Evolutionary conservation across 1,140 invertebrate species (phyloP).

Genomic region (Tetramorium alpestre): DNA sequence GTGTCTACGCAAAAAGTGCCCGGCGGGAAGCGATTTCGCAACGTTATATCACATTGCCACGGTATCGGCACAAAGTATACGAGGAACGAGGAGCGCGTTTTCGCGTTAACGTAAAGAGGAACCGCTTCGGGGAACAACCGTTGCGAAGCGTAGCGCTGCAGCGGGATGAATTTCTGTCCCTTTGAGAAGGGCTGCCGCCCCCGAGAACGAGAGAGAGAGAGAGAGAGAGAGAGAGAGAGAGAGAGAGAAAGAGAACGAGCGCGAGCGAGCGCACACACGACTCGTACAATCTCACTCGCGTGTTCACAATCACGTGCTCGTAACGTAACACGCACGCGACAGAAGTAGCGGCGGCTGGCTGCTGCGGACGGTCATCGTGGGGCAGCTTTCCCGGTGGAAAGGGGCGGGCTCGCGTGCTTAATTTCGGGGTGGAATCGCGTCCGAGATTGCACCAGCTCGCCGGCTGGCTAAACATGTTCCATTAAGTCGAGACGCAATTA

Average conservation of each 20-base stretch:
- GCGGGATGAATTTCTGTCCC: constrained; percentile 55
- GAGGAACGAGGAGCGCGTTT: constrained; percentile 45
- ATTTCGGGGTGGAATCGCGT: constrained; percentile 66
- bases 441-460: constrained; percentile 64
- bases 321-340: constrained; percentile 51
- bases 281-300: constrained; percentile 12
- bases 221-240: neutral
- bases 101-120: constrained; percentile 58
- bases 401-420: constrained; percentile 53
- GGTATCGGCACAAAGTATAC: constrained; percentile 54
- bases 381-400: constrained; percentile 28
- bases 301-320: constrained; percentile 37
- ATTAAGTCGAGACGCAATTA: constrained; percentile 80
- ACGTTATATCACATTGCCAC: constrained; percentile 45
- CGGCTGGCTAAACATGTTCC: constrained; percentile 72
- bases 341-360: neutral
- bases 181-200: constrained; percentile 38
- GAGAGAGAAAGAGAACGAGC: neutral
- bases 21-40: constrained; percentile 48
- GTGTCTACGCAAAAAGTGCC: constrained; percentile 52
- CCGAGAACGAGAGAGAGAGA: neutral
- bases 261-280: neutral
- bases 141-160: constrained; percentile 47
- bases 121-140: constrained; percentile 51
- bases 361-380: neutral